Evolutionary conservation across 1,140 invertebrate species (phyloP).

Genomic region (Formica exsecta): DNA sequence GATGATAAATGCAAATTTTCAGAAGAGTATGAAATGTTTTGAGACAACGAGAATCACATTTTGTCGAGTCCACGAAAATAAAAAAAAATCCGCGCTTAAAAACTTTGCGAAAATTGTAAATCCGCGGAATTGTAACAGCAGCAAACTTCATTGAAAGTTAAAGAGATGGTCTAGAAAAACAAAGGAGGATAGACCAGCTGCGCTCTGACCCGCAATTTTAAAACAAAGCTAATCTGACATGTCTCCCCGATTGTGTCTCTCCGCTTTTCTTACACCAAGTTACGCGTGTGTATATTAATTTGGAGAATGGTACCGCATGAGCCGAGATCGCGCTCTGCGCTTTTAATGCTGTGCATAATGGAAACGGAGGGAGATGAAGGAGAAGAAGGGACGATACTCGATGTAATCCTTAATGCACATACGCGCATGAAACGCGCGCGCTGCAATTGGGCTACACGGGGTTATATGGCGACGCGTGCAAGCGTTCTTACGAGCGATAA

Average conservation of each 20-base stretch:
- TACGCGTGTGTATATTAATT: slow-evolving; percentile 12
- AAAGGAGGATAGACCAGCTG: not conserved
- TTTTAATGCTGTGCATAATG: slow-evolving; percentile 59
- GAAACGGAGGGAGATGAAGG: slow-evolving; percentile 4
- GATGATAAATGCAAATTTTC: slow-evolving; percentile 11
- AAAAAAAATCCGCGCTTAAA: not conserved
- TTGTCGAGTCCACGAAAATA: not conserved
- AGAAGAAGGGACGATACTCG: slow-evolving; percentile 49
- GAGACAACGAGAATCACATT: not conserved
- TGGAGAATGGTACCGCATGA: slow-evolving; percentile 33
- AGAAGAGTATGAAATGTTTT: slow-evolving; percentile 12
- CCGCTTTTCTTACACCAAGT: not conserved
- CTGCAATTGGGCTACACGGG: slow-evolving; percentile 43
- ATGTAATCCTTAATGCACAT: slow-evolving; percentile 79
- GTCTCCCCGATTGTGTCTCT: not conserved
- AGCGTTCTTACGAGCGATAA: slow-evolving; percentile 60
- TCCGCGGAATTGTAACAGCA: not conserved
- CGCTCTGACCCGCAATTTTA: not conserved
- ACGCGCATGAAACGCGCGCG: slow-evolving; percentile 31
- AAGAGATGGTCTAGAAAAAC: not conserved
- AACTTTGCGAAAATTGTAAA: slow-evolving; percentile 35
- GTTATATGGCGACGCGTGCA: slow-evolving; percentile 51
- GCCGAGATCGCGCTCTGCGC: slow-evolving; percentile 18
- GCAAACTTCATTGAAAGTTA: not conserved
- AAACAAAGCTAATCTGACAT: slow-evolving; percentile 20